Evolutionary conservation across 2,888 invertebrate genomes (phyloP).

Genomic region (Dendrolimus houi): DNA sequence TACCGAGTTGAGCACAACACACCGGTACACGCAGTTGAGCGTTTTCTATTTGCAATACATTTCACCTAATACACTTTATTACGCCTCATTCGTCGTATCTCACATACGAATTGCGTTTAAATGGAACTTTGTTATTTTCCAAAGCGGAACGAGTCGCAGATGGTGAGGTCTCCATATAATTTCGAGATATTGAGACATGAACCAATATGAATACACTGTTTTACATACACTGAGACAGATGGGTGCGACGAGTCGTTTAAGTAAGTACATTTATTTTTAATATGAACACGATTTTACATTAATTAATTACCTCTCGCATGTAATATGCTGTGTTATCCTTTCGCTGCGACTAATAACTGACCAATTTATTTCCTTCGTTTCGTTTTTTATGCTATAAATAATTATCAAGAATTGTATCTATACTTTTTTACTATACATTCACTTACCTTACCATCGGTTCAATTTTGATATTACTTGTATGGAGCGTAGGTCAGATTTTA

Average conservation of each 20-base stretch:
- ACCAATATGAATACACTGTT: slow-evolving; percentile 32
- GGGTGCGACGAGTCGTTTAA: slow-evolving; percentile 26
- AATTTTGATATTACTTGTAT: too few species aligned
- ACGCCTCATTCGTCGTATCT: slow-evolving; percentile 64
- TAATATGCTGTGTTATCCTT: too few species aligned
- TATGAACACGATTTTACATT: too few species aligned
- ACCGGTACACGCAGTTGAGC: slow-evolving; percentile 15
- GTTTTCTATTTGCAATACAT: slow-evolving; percentile 65
- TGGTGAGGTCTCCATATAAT: slow-evolving; percentile 52
- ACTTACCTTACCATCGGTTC: too few species aligned
- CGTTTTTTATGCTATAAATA: too few species aligned
- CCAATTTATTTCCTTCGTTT: too few species aligned
- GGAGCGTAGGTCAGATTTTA: too few species aligned
- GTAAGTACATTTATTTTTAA: too few species aligned
- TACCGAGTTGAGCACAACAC: slow-evolving; percentile 7
- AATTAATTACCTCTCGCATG: too few species aligned
- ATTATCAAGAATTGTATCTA: too few species aligned
- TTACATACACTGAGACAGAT: slow-evolving; percentile 48
- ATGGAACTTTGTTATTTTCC: slow-evolving; percentile 69
- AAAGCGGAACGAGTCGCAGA: slow-evolving; percentile 57
- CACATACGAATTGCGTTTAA: slow-evolving; percentile 72
- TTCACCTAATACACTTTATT: slow-evolving; percentile 66
- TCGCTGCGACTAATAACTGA: too few species aligned
- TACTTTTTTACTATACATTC: too few species aligned
- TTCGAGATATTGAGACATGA: slow-evolving; percentile 47